A percentile compares a stretch with the other conserved stretches of the same genome.
Evolutionary conservation across 30 jellyfish, hydroid and myxozoan genomes (phyloP).

Genomic region (Aurelia coerulea): DNA sequence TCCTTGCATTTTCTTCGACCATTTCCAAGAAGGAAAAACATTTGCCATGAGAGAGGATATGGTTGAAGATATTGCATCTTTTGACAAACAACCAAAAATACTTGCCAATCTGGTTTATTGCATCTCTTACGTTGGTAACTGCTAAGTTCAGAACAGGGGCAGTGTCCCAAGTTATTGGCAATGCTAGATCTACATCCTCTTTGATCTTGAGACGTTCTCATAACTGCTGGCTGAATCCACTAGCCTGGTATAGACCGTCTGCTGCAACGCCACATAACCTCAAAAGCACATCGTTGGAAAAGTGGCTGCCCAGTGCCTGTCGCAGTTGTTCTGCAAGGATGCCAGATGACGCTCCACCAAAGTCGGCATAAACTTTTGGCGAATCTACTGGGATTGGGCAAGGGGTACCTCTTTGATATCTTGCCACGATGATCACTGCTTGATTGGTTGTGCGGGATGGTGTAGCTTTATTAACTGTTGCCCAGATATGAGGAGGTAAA

Average conservation of each 20-base stretch:
- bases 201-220: slow-evolving; percentile 18
- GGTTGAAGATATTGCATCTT: slow-evolving; percentile 31
- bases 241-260: slow-evolving; percentile 51
- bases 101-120: background rate
- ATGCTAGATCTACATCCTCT: slow-evolving; percentile 3
- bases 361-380: slow-evolving; percentile 22
- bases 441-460: slow-evolving; percentile 48
- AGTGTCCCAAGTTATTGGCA: slow-evolving; percentile 60
- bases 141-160: slow-evolving; percentile 41
- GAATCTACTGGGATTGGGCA: slow-evolving; percentile 57
- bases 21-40: slow-evolving; percentile 40
- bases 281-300: slow-evolving; percentile 27
- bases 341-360: slow-evolving; percentile 36
- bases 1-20: slow-evolving; percentile 27
- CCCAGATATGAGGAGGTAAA: slow-evolving; percentile 62
- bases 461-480: slow-evolving; percentile 38
- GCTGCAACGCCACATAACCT: slow-evolving; percentile 67
- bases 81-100: background rate
- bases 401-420: slow-evolving; percentile 28
- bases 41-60: slow-evolving; percentile 14
- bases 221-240: slow-evolving; percentile 20
- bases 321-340: slow-evolving; percentile 41
- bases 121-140: slow-evolving; percentile 24
- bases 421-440: slow-evolving; percentile 44
- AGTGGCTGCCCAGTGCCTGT: slow-evolving; percentile 36